Evolutionary conservation across 2,797 vertebrate genomes (phyloP).

Genomic region (Acanthurus leucopareius): DNA sequence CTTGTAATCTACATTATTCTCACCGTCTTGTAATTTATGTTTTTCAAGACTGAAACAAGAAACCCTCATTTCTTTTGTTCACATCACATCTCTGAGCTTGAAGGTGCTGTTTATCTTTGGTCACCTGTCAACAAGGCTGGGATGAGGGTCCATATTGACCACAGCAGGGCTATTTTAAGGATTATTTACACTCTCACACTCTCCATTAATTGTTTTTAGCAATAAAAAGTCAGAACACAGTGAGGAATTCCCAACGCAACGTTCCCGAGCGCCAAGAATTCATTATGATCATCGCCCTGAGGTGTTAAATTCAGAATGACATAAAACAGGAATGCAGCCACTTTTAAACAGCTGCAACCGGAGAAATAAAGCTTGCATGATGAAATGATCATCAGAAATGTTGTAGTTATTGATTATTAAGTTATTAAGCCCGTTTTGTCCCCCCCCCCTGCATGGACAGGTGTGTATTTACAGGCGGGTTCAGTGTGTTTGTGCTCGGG

Average conservation of each 20-base stretch:
- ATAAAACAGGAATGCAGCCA: no score
- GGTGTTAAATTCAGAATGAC: not conserved
- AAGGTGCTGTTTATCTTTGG: not conserved
- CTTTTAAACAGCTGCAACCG: no score
- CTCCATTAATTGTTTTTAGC: not conserved
- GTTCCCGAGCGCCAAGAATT: not conserved
- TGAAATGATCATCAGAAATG: not conserved
- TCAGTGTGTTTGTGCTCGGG: not conserved
- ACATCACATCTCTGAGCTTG: not conserved
- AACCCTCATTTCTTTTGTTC: not conserved
- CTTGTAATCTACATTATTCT: not conserved
- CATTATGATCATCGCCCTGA: not conserved
- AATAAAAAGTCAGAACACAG: not conserved
- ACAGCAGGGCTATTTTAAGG: no score
- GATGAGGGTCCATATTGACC: no score
- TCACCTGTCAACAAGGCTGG: not conserved
- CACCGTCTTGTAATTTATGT: not conserved
- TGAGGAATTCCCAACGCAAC: no score
- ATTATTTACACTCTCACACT: not conserved
- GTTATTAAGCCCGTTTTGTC: not conserved
- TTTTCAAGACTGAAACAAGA: not conserved
- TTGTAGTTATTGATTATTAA: not conserved
- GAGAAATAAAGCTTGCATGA: not conserved
- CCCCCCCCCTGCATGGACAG: not conserved
- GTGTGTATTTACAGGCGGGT: not conserved